These are phyloP conservation scores for Monomorium pharaonis DNA, from an alignment of 1,140 invertebrate species.

Conservation along the genomic window DNA sequence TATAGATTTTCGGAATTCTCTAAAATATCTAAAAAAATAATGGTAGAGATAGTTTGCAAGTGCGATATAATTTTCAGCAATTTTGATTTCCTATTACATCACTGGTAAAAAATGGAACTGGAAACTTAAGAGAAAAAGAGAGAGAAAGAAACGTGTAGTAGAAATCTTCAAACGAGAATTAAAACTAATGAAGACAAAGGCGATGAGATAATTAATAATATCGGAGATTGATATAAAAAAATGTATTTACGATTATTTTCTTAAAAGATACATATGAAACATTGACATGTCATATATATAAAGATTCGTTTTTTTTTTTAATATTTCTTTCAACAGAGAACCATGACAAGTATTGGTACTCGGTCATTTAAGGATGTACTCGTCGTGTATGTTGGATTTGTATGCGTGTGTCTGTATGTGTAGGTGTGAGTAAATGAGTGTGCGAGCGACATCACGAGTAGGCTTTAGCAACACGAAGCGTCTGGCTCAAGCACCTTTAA, in stretches of 20 bases:
- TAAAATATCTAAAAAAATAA: not conserved
- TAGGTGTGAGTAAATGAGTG: not conserved
- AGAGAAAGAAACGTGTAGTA: no score
- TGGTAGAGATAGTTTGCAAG: not conserved
- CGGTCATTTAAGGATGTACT: not conserved
- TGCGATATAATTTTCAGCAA: not conserved
- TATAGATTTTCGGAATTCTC: not conserved
- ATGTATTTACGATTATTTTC: constrained; percentile 68
- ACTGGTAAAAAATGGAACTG: not conserved
- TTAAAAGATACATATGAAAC: constrained; percentile 57
- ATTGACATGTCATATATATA: constrained; percentile 52
- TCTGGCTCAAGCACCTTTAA: constrained; percentile 39
- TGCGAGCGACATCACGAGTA: constrained; percentile 12
- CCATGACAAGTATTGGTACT: not conserved
- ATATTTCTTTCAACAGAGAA: not conserved
- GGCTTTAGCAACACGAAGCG: constrained; percentile 16
- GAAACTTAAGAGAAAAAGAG: no score
- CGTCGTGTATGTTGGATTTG: not conserved
- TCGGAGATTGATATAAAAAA: constrained; percentile 43
- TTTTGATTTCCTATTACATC: not conserved
- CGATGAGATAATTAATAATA: not conserved
- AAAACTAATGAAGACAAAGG: not conserved
- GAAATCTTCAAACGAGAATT: not conserved
- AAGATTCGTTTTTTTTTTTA: not conserved
- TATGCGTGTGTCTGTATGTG: not conserved